phyloP scores from a whole-genome alignment of 2,888 invertebrate species.

The Acleris holmiana region DNA sequence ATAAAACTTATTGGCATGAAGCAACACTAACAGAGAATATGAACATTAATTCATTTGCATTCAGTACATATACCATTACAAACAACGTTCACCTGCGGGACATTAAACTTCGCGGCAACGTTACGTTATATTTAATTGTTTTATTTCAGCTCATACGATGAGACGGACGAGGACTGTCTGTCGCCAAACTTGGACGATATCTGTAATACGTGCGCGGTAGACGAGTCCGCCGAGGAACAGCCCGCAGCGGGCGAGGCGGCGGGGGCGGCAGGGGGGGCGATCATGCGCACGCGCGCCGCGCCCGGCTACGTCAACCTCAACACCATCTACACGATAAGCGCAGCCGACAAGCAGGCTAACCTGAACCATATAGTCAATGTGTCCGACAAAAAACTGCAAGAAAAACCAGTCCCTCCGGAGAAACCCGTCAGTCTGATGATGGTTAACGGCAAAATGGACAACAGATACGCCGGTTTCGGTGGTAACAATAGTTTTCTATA shows the following conservation, averaged over 20 bases:
- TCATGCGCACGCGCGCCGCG: constrained; percentile 39
- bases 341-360: constrained; percentile 59
- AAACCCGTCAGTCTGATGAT: constrained; percentile 79
- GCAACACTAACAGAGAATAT: constrained; percentile 72
- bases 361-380: constrained; percentile 57
- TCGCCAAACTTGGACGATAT: constrained; percentile 88
- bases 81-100: constrained; percentile 14
- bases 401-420: constrained; percentile 78
- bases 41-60: constrained; percentile 69
- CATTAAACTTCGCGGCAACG: constrained; percentile 1
- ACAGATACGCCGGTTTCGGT: constrained; percentile 64
- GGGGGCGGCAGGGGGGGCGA: constrained; percentile 43
- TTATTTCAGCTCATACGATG: constrained; percentile 87
- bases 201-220: constrained; percentile 76
- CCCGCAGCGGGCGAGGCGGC: constrained; percentile 67
- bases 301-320: constrained; percentile 75
- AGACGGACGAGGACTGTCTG: constrained; percentile 87
- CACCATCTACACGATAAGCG: constrained; percentile 75
- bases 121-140: constrained; percentile 20
- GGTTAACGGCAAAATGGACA: constrained; percentile 78
- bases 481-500: constrained; percentile 80
- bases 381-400: constrained; percentile 64
- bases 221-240: constrained; percentile 78
- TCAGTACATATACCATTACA: constrained; percentile 69
- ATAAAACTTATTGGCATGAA: constrained; percentile 69